Conservation (phyloP, 2,888 invertebrate species). For the Chloromyia formosa region DNA sequence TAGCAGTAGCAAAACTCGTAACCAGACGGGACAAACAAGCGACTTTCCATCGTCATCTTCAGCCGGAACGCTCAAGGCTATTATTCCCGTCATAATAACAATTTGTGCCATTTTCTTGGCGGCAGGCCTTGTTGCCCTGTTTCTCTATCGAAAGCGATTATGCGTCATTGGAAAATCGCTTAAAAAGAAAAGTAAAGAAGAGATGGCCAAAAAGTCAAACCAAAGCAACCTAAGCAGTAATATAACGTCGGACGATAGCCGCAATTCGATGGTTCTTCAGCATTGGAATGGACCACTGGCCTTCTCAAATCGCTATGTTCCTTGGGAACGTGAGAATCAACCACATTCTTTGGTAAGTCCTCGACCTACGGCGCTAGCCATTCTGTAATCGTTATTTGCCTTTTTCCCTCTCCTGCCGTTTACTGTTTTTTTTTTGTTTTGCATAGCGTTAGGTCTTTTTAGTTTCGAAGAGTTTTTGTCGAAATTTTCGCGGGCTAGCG, state of each 20-base stretch:
- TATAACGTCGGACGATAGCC: slow-evolving; percentile 59
- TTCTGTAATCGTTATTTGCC: slow-evolving; percentile 21
- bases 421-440: slow-evolving; percentile 3
- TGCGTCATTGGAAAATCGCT: slow-evolving; percentile 71
- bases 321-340: slow-evolving; percentile 75
- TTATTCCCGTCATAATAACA: slow-evolving; percentile 74
- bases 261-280: slow-evolving; percentile 71
- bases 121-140: slow-evolving; percentile 72
- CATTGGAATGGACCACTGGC: slow-evolving; percentile 84
- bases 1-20: slow-evolving; percentile 37
- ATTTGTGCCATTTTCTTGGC: slow-evolving; percentile 75
- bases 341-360: slow-evolving; percentile 61
- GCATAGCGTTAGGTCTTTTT: neutral
- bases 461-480: neutral
- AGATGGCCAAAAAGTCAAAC: slow-evolving; percentile 72
- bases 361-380: slow-evolving; percentile 32
- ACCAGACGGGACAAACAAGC: neutral
- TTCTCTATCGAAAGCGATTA: slow-evolving; percentile 75
- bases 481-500: slow-evolving; percentile 18
- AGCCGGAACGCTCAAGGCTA: slow-evolving; percentile 70
- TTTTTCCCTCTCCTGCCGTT: neutral
- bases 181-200: slow-evolving; percentile 71
- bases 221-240: slow-evolving; percentile 60
- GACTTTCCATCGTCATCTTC: slow-evolving; percentile 57
- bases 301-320: slow-evolving; percentile 83